Conservation (phyloP, 2,797 vertebrate species). For the Cheirogaleus major region DNA sequence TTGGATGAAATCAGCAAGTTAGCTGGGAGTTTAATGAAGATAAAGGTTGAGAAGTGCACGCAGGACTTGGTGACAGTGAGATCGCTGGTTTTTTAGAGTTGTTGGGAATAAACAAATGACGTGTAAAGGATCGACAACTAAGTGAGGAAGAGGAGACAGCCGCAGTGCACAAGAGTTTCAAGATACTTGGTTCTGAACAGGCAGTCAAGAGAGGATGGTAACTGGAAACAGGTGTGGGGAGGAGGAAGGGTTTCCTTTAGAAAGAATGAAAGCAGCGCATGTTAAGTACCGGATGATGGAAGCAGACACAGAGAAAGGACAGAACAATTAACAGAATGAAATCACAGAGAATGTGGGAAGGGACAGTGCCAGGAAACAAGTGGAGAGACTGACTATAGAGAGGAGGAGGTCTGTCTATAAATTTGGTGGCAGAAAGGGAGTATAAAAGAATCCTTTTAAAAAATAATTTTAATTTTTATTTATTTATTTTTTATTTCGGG, state of each 20-base stretch:
- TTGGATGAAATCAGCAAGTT: background rate
- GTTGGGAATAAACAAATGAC: background rate
- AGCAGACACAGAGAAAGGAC: background rate
- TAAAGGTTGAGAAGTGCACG: background rate
- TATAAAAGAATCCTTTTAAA: background rate
- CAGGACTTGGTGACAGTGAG: background rate
- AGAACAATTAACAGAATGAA: background rate
- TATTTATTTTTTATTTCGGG: too few relatives aligned
- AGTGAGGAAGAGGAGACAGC: background rate
- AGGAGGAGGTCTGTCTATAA: background rate
- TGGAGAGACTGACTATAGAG: background rate
- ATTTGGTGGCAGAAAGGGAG: background rate
- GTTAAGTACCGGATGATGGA: background rate
- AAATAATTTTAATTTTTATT: too few relatives aligned
- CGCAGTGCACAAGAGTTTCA: background rate
- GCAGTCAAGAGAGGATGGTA: background rate
- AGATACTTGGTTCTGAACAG: background rate
- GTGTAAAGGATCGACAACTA: background rate
- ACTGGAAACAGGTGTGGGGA: background rate
- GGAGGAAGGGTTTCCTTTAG: background rate
- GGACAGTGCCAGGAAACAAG: background rate
- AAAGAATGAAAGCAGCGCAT: background rate
- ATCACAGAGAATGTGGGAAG: background rate
- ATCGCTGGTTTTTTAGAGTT: background rate
- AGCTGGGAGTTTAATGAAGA: background rate